Evolutionary conservation across 2,888 invertebrate species (phyloP).

Genomic region (Philereme transversata): DNA sequence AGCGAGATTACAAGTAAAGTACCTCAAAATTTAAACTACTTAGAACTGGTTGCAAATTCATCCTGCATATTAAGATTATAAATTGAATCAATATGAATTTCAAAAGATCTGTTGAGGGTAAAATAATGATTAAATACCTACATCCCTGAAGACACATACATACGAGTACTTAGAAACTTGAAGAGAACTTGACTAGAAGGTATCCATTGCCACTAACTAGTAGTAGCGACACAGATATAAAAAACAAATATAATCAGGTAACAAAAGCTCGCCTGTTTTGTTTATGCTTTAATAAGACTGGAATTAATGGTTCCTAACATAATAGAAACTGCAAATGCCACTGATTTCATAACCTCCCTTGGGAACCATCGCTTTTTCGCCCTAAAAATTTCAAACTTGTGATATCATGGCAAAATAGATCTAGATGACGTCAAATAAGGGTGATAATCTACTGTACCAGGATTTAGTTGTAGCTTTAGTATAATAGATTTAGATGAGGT

Average conservation of each 20-base stretch:
- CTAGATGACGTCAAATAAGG: conserved; percentile 44
- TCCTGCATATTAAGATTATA: too few relatives aligned
- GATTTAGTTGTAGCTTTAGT: conserved; percentile 54
- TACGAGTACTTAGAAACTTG: too few relatives aligned
- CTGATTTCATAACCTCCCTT: conserved; percentile 85
- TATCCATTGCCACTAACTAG: too few relatives aligned
- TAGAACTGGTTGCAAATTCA: too few relatives aligned
- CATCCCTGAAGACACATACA: too few relatives aligned
- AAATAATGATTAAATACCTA: too few relatives aligned
- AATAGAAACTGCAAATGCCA: conserved; percentile 88
- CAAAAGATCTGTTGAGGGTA: too few relatives aligned
- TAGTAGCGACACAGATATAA: too few relatives aligned
- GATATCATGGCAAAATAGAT: conserved; percentile 44
- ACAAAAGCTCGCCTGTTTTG: conserved; percentile 70
- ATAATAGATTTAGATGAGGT: conserved; percentile 64
- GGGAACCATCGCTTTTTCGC: conserved; percentile 81
- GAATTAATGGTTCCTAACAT: conserved; percentile 83
- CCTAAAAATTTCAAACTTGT: conserved; percentile 62
- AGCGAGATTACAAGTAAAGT: too few relatives aligned
- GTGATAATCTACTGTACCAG: conserved; percentile 39
- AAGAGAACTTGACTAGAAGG: too few relatives aligned
- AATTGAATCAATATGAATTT: too few relatives aligned
- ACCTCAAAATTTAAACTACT: too few relatives aligned
- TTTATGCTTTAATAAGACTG: conserved; percentile 80
- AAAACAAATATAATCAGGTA: conserved; percentile 28